Base-by-base conservation (phyloP, 2,113 vertebrate genomes). In the Rana temporaria region DNA sequence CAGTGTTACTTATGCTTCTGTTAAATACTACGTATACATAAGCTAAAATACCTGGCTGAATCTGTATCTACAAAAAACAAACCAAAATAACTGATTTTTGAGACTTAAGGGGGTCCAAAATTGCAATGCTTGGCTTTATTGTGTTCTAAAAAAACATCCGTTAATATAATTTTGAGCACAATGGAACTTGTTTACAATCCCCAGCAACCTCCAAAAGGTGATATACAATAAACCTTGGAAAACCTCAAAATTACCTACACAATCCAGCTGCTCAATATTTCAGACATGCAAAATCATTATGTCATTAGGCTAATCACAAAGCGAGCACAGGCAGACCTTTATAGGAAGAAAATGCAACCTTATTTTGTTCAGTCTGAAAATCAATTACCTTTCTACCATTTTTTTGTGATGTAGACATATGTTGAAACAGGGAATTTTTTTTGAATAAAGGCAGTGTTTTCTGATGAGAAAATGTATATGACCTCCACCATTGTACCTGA, bases 211-310 rank as follows among this genome's bases (percentile, higher is more conserved):
- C 48, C 64, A 79, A 56, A 56, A 79, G 64, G 63, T 78, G 63
- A 78, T 20, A 56, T 56, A 64, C 59, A 77, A 68, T 65, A 79
- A 67, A 42, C 53, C 65, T 59, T 59, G n/a, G 15, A 59, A 79
- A 15, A 20, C 62, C 19, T 59, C 65, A 79, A 32, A 32, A 79
- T 68, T 79, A 79, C 52, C 63, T 8, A 34, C 20, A 32, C 62
- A 68, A 68, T 19, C 65, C 64, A 59, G 26, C 32, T 67, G 65
- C 68, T 79, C 77, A 79, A 79, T 79, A 79, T 57, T 79, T 79
- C 65, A 79, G 20, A 79, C 77, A 79, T 79, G 55, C 77, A 79
- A 79, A 79, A 79, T 79, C 77, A 79, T 79, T 79, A 79, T 68
- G 65, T 68, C 77, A 79, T 79, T 79, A 79, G 77, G 26, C 53